phyloP scores from a whole-genome alignment of 2,113 vertebrate genomes.

The Lanius ludovicianus region DNA sequence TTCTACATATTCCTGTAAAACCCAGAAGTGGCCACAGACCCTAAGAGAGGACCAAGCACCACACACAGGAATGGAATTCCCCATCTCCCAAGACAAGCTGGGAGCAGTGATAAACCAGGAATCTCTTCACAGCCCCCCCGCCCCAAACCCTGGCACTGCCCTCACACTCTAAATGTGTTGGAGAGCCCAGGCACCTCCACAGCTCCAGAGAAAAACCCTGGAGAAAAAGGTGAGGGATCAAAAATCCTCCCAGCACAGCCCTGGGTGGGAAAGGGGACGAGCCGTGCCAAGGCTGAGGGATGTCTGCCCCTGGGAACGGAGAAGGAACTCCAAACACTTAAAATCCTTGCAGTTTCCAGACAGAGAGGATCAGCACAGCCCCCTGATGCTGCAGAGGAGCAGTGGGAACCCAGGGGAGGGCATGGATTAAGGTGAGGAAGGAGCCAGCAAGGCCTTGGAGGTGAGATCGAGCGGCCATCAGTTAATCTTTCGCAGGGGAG shows the following conservation, averaged over 20 bases:
- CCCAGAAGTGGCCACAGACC: not conserved
- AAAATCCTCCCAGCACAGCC: not conserved
- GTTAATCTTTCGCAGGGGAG: not conserved
- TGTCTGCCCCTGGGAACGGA: not conserved
- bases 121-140: not conserved
- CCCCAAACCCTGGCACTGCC: not conserved
- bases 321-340: not conserved
- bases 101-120: not conserved
- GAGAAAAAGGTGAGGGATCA: not conserved
- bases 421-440: not conserved
- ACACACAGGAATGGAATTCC: not conserved
- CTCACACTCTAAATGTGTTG: not conserved
- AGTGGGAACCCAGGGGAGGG: not conserved
- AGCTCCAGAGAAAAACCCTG: not conserved
- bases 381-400: not conserved
- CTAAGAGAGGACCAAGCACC: not conserved
- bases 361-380: not conserved
- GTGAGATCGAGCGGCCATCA: accelerated
- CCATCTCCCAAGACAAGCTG: not conserved
- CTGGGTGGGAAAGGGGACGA: not conserved
- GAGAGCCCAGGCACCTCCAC: not conserved
- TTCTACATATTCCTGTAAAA: not conserved
- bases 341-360: not conserved
- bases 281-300: not conserved
- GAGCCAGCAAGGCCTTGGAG: not conserved